phyloP scores from a whole-genome alignment of 53 echinoderm and acorn worm genomes.

The Holothuria leucospilota region DNA sequence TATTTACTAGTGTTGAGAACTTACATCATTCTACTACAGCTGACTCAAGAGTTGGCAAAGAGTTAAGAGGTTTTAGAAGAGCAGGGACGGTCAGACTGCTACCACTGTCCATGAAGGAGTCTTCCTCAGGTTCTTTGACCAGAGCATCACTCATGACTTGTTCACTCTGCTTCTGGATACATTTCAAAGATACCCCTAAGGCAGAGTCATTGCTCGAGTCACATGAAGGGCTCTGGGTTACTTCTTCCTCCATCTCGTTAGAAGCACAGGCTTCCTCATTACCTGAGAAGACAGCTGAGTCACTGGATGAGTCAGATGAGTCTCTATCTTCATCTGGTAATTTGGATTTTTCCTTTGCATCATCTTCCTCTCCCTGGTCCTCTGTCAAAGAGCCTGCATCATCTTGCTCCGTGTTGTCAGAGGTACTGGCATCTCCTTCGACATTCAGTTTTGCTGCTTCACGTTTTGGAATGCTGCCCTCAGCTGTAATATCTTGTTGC shows the following conservation, averaged over 20 bases:
- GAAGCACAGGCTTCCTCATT: constrained; percentile 7
- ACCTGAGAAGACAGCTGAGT: constrained; percentile 45
- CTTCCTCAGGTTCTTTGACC: not conserved
- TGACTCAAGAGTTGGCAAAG: constrained; percentile 11
- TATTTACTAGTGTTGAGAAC: not conserved
- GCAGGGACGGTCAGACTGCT: not conserved
- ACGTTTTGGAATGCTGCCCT: constrained; percentile 27
- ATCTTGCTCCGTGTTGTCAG: not conserved
- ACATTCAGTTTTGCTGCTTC: too few species aligned
- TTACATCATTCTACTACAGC: constrained; percentile 39
- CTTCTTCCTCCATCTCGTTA: constrained; percentile 23
- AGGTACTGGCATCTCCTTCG: too few species aligned
- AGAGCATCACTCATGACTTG: not conserved
- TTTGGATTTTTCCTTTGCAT: not conserved
- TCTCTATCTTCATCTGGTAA: constrained; percentile 35
- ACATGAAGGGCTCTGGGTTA: not conserved
- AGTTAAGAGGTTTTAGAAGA: constrained; percentile 11
- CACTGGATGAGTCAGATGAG: constrained; percentile 41
- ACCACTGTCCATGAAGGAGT: too few species aligned
- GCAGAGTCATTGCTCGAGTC: constrained; percentile 44
- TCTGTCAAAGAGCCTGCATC: not conserved
- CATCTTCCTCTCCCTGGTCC: constrained; percentile 1
- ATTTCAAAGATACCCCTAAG: not conserved
- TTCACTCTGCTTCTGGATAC: not conserved
- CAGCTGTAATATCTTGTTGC: not conserved